Conservation (phyloP, 2,797 vertebrate genomes). For the Psittacula echo region DNA sequence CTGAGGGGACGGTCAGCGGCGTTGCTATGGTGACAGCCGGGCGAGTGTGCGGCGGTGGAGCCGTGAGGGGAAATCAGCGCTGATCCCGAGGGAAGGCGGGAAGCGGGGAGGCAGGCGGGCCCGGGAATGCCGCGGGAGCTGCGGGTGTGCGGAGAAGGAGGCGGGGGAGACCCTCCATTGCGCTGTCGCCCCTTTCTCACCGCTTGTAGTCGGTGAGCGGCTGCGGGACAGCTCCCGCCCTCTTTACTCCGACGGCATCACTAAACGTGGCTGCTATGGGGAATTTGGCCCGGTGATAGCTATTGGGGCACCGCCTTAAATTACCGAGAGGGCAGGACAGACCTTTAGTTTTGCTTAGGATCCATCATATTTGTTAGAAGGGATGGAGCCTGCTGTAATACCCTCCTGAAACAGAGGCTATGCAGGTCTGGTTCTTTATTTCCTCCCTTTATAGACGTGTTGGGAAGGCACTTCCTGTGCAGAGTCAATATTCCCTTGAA, state of each 20-base stretch:
- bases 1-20: accelerated
- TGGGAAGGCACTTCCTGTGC: accelerated
- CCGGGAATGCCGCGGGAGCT: background rate
- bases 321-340: accelerated
- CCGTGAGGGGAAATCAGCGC: accelerated
- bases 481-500: background rate
- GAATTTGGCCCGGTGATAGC: accelerated
- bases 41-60: background rate
- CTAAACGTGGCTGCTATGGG: accelerated
- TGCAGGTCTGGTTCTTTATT: background rate
- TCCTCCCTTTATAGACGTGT: background rate
- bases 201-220: background rate
- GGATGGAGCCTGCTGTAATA: background rate
- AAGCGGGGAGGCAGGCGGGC: no score
- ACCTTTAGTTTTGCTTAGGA: background rate
- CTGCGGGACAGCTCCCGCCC: no score
- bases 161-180: accelerated
- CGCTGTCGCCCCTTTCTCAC: accelerated
- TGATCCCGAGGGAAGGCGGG: accelerated
- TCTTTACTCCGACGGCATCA: accelerated
- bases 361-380: accelerated
- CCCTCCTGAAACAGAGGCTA: accelerated
- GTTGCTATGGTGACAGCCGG: accelerated
- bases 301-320: accelerated
- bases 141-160: accelerated